Conservation (phyloP, 2,888 invertebrate genomes). For the Leptinotarsa peninsularis region DNA sequence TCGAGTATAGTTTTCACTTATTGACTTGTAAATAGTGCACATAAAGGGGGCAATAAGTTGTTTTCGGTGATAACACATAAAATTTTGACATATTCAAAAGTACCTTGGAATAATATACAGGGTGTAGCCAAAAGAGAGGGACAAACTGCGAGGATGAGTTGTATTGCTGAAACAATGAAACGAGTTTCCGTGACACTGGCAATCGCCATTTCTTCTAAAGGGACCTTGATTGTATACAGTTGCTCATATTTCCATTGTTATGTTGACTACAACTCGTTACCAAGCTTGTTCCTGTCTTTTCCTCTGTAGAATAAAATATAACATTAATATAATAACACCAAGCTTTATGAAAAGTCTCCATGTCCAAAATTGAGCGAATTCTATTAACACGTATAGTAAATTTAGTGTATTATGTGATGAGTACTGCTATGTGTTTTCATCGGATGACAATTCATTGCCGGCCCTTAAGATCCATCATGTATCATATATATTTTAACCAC, state of each 20-base stretch:
- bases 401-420: neutral
- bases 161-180: constrained; percentile 8
- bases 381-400: neutral
- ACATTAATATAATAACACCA: neutral
- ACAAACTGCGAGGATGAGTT: constrained; percentile 11
- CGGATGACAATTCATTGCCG: constrained; percentile 19
- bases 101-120: constrained; percentile 4
- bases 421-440: constrained; percentile 16
- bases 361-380: constrained; percentile 20
- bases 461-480: constrained; percentile 36
- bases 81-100: neutral
- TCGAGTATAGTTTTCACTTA: neutral
- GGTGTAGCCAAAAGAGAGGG: constrained; percentile 14
- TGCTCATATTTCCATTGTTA: neutral
- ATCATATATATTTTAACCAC: constrained; percentile 39
- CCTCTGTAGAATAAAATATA: neutral
- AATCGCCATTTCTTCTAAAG: neutral
- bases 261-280: constrained; percentile 12
- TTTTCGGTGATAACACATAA: constrained; percentile 17
- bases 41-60: constrained; percentile 15
- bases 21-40: neutral
- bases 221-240: neutral
- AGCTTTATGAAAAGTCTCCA: constrained; percentile 5
- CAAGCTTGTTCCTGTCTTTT: constrained; percentile 17
- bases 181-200: neutral